phyloP scores from a whole-genome alignment of 2,888 invertebrate genomes.

The Aleiodes alternator region DNA sequence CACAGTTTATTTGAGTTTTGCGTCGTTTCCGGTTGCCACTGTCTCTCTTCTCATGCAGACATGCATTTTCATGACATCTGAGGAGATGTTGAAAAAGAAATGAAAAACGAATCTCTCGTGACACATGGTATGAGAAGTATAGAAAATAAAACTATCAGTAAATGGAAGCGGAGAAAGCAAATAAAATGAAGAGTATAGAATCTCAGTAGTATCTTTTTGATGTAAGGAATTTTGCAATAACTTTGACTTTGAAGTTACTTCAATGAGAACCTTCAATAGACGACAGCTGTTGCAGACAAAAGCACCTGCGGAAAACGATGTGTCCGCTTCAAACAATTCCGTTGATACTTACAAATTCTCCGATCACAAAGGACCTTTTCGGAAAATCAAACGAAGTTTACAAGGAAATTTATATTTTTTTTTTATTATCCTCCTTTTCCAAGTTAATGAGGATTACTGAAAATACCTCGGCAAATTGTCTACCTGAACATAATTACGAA shows the following conservation, averaged over 20 bases:
- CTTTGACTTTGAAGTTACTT: constrained; percentile 12
- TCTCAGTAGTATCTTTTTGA: not conserved
- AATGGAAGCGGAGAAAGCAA: not conserved
- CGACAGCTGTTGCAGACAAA: constrained; percentile 18
- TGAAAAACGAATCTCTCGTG: constrained; percentile 12
- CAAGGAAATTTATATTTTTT: not conserved
- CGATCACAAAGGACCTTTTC: constrained; percentile 25
- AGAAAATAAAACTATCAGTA: not conserved
- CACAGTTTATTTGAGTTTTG: constrained; percentile 21
- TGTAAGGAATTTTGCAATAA: not conserved
- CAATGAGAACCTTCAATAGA: constrained; percentile 26
- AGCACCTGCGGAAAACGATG: constrained; percentile 28
- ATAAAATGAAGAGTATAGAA: not conserved
- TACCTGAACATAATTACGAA: too few species aligned
- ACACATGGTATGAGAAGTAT: constrained; percentile 17
- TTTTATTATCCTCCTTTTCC: not conserved
- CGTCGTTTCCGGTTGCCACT: constrained; percentile 22
- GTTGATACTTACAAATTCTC: constrained; percentile 1
- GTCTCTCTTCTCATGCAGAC: constrained; percentile 1
- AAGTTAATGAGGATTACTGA: too few species aligned
- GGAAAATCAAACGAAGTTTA: not conserved
- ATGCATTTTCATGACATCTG: constrained; percentile 29
- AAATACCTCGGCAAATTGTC: too few species aligned
- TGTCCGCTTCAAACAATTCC: constrained; percentile 11
- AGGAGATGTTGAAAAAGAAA: constrained; percentile 7